Conservation (phyloP, 2,113 vertebrate genomes). For the Chloropsis hardwickii region DNA sequence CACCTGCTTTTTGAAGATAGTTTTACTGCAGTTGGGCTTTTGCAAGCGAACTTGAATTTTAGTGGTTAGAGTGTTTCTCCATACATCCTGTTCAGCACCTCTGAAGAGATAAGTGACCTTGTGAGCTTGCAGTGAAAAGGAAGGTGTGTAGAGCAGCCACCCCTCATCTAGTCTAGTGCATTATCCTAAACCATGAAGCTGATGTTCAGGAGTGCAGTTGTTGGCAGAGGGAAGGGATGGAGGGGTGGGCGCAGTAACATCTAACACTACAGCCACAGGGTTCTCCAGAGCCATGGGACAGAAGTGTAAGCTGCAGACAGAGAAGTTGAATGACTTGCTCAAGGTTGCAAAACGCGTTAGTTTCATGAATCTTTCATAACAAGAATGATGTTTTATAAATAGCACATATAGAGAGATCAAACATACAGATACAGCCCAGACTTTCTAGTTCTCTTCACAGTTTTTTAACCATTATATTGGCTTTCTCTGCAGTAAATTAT, state of each 20-base stretch:
- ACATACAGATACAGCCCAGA: background rate
- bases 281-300: background rate
- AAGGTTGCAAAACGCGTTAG: slow-evolving; percentile 19
- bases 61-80: background rate
- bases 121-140: background rate
- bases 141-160: background rate
- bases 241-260: background rate
- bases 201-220: background rate
- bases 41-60: background rate
- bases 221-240: background rate
- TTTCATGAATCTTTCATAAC: slow-evolving; percentile 25
- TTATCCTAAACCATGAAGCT: background rate
- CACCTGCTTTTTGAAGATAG: background rate
- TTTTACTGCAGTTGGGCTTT: background rate
- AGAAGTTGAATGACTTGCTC: background rate
- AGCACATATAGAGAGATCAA: background rate
- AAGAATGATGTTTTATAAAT: slow-evolving; percentile 21
- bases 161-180: background rate
- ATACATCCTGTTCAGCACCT: background rate
- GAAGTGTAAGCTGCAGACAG: background rate
- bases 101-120: background rate
- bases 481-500: background rate
- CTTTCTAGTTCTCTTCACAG: background rate
- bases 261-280: background rate
- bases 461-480: background rate